Conservation (phyloP, 2,888 invertebrate species). For the Bibio marci region DNA sequence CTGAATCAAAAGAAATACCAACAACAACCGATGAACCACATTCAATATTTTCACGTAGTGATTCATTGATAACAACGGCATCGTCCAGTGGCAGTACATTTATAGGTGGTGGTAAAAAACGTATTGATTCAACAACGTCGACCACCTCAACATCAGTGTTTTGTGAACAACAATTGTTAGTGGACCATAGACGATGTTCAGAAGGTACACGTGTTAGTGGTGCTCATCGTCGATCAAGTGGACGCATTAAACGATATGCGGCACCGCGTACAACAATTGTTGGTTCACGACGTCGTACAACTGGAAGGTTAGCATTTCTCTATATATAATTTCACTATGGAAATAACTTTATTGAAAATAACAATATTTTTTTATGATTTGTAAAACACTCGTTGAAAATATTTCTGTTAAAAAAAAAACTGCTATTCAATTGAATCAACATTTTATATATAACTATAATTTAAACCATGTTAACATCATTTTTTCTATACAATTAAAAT, state of each 20-base stretch:
- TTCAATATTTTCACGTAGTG: constrained; percentile 23
- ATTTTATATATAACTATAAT: too few species aligned
- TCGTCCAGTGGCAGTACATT: constrained; percentile 26
- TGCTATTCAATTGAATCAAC: too few species aligned
- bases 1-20: constrained; percentile 2
- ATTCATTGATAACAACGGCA: constrained; percentile 28
- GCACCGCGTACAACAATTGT: constrained; percentile 27
- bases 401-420: too few species aligned
- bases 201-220: constrained; percentile 20
- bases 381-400: too few species aligned
- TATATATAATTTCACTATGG: too few species aligned
- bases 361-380: too few species aligned
- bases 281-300: constrained; percentile 27
- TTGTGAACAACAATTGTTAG: constrained; percentile 18
- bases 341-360: too few species aligned
- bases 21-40: background rate
- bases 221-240: constrained; percentile 23
- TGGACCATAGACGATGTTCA: constrained; percentile 14
- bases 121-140: constrained; percentile 23
- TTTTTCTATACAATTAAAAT: too few species aligned
- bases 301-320: constrained; percentile 28
- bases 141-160: constrained; percentile 27
- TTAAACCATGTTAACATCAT: too few species aligned
- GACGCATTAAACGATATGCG: constrained; percentile 24
- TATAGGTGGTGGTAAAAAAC: constrained; percentile 21